phyloP scores from a whole-genome alignment of 2,888 invertebrate genomes.

The Psylliodes chrysocephalus region DNA sequence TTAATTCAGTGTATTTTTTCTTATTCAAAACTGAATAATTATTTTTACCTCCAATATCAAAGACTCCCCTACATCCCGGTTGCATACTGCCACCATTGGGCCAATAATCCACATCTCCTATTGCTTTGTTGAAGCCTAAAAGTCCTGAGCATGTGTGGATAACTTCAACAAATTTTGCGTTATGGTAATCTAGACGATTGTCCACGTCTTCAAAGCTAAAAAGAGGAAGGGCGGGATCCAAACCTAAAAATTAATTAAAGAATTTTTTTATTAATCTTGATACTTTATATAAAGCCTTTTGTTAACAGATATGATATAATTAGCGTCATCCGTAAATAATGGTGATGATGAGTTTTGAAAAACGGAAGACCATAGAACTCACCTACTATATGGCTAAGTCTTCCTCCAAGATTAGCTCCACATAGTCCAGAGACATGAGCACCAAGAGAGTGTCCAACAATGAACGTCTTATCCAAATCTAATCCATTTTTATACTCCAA shows the following conservation, averaged over 20 bases:
- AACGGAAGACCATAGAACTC: no score
- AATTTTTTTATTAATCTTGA: no score
- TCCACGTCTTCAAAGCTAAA: slow-evolving; percentile 45
- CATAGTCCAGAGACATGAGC: slow-evolving; percentile 55
- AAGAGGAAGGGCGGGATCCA: slow-evolving; percentile 56
- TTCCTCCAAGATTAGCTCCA: slow-evolving; percentile 38
- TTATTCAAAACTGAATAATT: no score
- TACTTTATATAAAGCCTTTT: no score
- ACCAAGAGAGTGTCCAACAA: slow-evolving; percentile 56
- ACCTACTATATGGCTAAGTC: slow-evolving; percentile 19
- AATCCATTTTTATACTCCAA: slow-evolving; percentile 41
- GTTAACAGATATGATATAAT: no score
- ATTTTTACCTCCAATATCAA: slow-evolving; percentile 43
- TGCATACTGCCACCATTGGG: slow-evolving; percentile 57
- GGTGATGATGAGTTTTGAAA: no score
- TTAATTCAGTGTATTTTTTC: no score
- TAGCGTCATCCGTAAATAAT: no score
- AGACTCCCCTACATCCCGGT: slow-evolving; percentile 53
- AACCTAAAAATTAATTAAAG: slow-evolving; percentile 40
- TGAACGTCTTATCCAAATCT: slow-evolving; percentile 39
- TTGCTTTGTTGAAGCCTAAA: slow-evolving; percentile 41
- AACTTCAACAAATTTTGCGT: slow-evolving; percentile 56
- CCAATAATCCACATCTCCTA: slow-evolving; percentile 57
- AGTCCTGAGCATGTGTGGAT: slow-evolving; percentile 54
- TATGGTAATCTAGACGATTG: slow-evolving; percentile 52